Percentiles rank a stretch among this genome's conserved stretches.
Evolutionary conservation across 1,140 invertebrate species (phyloP).

Genomic region (Zeugodacus cucurbitae): DNA sequence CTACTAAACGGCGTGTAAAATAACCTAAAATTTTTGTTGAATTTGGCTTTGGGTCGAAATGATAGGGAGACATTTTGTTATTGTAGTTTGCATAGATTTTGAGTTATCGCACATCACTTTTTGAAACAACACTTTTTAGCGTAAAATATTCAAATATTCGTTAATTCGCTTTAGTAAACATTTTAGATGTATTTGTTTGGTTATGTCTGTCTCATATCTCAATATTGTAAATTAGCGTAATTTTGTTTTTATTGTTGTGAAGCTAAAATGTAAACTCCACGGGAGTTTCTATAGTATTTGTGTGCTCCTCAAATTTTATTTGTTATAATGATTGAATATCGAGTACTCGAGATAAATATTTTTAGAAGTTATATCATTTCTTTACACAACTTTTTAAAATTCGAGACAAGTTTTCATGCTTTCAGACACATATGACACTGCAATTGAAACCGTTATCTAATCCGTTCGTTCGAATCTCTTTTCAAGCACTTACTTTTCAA

Average conservation of each 20-base stretch:
- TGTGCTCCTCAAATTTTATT: not conserved
- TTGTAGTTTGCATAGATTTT: not conserved
- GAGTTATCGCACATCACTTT: constrained; percentile 34
- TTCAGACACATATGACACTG: no score
- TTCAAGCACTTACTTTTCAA: no score
- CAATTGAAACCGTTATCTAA: no score
- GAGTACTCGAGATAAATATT: not conserved
- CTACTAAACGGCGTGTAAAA: not conserved
- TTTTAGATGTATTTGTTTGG: not conserved
- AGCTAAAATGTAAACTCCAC: not conserved
- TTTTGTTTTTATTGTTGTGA: constrained; percentile 22
- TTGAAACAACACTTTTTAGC: constrained; percentile 9
- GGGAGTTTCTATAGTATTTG: not conserved
- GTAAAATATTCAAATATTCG: not conserved
- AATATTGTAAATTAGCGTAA: constrained; percentile 6
- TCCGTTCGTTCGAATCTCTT: no score
- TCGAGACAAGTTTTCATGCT: no score
- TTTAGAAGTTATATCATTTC: not conserved
- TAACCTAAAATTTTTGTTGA: not conserved
- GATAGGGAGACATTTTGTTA: not conserved
- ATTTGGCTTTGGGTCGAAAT: not conserved
- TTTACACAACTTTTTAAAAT: no score
- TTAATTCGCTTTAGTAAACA: not conserved
- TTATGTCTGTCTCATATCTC: not conserved
- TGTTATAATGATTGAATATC: not conserved